Conservation (phyloP, 2,113 vertebrate genomes). For the Odontophorus gujanensis region DNA sequence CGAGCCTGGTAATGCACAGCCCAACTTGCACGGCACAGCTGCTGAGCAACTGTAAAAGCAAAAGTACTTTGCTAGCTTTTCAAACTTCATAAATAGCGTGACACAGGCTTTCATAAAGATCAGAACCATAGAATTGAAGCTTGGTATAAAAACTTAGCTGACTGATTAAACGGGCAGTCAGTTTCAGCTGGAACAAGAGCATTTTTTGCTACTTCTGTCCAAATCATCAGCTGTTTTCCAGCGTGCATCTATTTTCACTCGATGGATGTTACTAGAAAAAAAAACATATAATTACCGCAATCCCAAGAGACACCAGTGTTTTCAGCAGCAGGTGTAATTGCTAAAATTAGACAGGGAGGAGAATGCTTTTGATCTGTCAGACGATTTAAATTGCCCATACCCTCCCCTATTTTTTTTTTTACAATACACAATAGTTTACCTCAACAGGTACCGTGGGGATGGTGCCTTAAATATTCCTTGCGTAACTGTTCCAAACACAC, state of each 20-base stretch:
- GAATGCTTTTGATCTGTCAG: neutral
- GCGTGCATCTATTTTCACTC: neutral
- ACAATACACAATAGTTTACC: neutral
- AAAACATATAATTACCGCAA: neutral
- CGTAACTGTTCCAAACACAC: neutral
- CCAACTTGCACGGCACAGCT: neutral
- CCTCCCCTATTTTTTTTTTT: neutral
- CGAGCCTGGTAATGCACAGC: neutral
- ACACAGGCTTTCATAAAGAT: neutral
- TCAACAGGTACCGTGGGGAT: neutral
- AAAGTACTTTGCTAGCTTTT: neutral
- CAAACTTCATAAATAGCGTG: neutral
- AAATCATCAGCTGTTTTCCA: neutral
- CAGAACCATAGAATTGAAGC: too few relatives aligned
- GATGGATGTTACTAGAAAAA: neutral
- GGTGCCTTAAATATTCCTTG: neutral
- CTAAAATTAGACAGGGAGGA: neutral
- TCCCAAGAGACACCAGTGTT: neutral
- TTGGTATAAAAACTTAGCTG: neutral
- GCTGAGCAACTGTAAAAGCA: fast-evolving
- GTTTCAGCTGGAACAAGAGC: neutral
- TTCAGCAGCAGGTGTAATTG: neutral
- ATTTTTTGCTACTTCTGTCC: neutral
- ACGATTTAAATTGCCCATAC: neutral
- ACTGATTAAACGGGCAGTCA: neutral